A percentile compares a stretch with the other conserved stretches of the same genome.
These are phyloP conservation scores for Arrhopalites spinosus DNA, from an alignment of 2,888 invertebrate genomes.

Conservation along the genomic window DNA sequence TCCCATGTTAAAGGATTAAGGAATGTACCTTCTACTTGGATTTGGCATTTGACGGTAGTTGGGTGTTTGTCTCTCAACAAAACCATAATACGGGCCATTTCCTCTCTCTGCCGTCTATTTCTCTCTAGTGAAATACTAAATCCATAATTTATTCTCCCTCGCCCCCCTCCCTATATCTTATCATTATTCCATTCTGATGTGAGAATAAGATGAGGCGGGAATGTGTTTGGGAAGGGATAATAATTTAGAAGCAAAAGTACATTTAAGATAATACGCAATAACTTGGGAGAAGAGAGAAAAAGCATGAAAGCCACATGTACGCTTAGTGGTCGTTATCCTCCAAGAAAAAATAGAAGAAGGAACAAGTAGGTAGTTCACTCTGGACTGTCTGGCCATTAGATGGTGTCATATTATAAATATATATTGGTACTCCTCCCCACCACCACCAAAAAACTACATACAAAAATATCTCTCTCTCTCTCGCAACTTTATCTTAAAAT, in stretches of 20 bases:
- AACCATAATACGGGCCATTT: conserved; percentile 10
- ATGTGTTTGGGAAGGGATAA: neutral
- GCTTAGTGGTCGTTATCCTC: neutral
- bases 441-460: no score
- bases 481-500: no score
- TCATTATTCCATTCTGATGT: neutral
- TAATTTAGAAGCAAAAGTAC: conserved; percentile 13
- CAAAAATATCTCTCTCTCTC: no score
- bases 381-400: conserved; percentile 8
- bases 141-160: conserved; percentile 27
- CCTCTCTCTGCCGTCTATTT: neutral
- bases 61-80: neutral
- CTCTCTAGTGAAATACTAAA: conserved; percentile 16
- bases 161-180: neutral
- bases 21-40: neutral
- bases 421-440: conserved; percentile 20
- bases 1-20: neutral
- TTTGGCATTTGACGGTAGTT: neutral
- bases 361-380: neutral
- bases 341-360: neutral
- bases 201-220: neutral
- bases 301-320: conserved; percentile 6
- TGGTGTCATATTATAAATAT: conserved; percentile 35
- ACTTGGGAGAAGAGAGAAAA: neutral
- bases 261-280: conserved; percentile 9